A percentile compares a stretch with the other conserved stretches of the same genome.
Conservation (phyloP, 2,113 vertebrate genomes). For the Hipposideros armiger region DNA sequence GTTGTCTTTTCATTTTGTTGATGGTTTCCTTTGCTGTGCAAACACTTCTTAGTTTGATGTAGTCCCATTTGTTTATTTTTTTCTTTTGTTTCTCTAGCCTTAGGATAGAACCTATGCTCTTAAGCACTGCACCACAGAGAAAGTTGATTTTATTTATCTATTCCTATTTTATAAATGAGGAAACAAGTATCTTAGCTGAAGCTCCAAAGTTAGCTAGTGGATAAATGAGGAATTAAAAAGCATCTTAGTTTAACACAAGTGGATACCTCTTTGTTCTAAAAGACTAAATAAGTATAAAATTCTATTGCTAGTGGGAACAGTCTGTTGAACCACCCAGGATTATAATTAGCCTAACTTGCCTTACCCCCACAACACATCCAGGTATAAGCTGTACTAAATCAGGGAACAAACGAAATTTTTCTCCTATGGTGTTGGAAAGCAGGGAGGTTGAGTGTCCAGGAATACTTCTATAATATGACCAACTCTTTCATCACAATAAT, state of each 20-base stretch:
- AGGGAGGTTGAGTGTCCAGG: neutral
- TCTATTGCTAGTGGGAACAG: neutral
- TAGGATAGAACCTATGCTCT: neutral
- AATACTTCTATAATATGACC: neutral
- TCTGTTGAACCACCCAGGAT: conserved; percentile 1
- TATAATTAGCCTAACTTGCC: neutral
- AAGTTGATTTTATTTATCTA: neutral
- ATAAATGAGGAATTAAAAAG: neutral
- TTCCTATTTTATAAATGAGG: neutral
- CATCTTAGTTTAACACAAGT: neutral
- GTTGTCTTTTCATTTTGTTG: too few relatives aligned
- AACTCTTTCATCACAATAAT: conserved; percentile 45
- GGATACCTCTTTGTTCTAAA: neutral
- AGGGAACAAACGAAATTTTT: neutral
- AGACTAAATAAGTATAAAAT: neutral
- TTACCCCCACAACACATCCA: neutral
- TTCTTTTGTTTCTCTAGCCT: too few relatives aligned
- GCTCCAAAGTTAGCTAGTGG: neutral
- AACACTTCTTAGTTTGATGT: too few relatives aligned
- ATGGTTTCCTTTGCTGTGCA: too few relatives aligned
- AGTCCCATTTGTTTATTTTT: too few relatives aligned
- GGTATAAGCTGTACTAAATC: neutral
- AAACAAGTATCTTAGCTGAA: conserved; percentile 35
- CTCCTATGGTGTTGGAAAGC: neutral
- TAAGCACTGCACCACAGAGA: neutral